phyloP scores from a whole-genome alignment of 2,113 vertebrate species.

The Beaufortia kweichowensis region DNA sequence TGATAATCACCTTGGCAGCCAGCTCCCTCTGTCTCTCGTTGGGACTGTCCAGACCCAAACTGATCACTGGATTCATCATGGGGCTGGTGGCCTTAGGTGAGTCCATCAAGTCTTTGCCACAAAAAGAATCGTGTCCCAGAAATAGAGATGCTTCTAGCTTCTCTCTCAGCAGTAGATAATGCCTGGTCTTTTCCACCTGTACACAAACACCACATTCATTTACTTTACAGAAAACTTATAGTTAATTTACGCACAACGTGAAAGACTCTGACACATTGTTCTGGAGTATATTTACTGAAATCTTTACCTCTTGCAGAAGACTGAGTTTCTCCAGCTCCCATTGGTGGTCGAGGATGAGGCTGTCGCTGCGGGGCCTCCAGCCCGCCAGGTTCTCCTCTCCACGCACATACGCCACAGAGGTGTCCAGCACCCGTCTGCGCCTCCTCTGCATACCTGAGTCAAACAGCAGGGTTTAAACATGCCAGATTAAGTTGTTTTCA shows the following conservation, averaged over 20 bases:
- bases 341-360: slow-evolving; percentile 95
- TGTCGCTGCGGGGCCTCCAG: slow-evolving; percentile 95
- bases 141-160: slow-evolving; percentile 89
- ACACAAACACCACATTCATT: slow-evolving; percentile 40
- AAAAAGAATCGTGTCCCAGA: slow-evolving; percentile 79
- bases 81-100: slow-evolving; percentile 78
- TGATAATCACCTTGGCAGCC: slow-evolving; percentile 87
- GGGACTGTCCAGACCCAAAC: slow-evolving; percentile 75
- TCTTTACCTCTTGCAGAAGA: slow-evolving; percentile 87
- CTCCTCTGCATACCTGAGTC: slow-evolving; percentile 91
- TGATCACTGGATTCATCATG: slow-evolving; percentile 68
- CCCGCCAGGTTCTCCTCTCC: slow-evolving; percentile 97
- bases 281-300: not conserved
- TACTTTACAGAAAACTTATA: not conserved
- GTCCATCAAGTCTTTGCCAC: slow-evolving; percentile 79
- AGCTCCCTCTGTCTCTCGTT: slow-evolving; percentile 93
- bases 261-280: not conserved
- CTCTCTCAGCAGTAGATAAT: slow-evolving; percentile 94
- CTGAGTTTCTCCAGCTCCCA: slow-evolving; percentile 99
- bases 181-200: slow-evolving; percentile 95
- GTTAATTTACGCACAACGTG: not conserved
- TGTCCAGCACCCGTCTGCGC: slow-evolving; percentile 91
- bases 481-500: not conserved
- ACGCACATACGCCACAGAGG: slow-evolving; percentile 92
- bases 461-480: not conserved